Percentiles rank a stretch among this genome's conserved stretches.
Evolutionary conservation across 2,888 invertebrate genomes (phyloP).

Genomic region (Polyploca ridens): DNA sequence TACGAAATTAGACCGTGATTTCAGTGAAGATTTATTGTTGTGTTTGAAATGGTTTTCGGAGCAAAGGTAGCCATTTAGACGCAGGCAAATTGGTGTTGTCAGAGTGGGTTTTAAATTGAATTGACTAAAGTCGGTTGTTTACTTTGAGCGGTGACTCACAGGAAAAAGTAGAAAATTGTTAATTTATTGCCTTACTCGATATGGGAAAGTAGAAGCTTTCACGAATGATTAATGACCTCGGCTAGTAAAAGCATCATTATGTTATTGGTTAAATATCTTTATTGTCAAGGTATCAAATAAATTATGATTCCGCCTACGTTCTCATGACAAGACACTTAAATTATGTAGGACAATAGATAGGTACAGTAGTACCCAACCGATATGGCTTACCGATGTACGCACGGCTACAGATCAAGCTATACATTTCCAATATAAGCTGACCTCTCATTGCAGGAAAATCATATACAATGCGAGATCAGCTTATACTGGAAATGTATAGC

Average conservation of each 20-base stretch:
- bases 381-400: no score
- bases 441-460: no score
- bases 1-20: constrained; percentile 85
- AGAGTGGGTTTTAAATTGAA: constrained; percentile 77
- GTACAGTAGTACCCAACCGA: no score
- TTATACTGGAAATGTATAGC: no score
- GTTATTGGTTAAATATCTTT: background rate
- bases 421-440: no score
- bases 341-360: no score
- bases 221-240: constrained; percentile 42
- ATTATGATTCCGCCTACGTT: no score
- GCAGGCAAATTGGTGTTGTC: constrained; percentile 79
- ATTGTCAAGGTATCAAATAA: background rate
- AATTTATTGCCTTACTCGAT: constrained; percentile 55
- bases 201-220: constrained; percentile 40
- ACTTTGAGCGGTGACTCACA: constrained; percentile 57
- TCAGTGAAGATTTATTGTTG: constrained; percentile 83
- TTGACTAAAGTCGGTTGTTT: constrained; percentile 73
- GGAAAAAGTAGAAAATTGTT: constrained; percentile 48
- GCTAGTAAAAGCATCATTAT: background rate
- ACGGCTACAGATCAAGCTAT: no score
- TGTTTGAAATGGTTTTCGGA: constrained; percentile 81
- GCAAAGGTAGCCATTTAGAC: constrained; percentile 82
- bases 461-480: no score
- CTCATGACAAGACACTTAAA: no score